Base-by-base conservation (phyloP, 2,113 vertebrate genomes). In the Oophaga pumilio region DNA sequence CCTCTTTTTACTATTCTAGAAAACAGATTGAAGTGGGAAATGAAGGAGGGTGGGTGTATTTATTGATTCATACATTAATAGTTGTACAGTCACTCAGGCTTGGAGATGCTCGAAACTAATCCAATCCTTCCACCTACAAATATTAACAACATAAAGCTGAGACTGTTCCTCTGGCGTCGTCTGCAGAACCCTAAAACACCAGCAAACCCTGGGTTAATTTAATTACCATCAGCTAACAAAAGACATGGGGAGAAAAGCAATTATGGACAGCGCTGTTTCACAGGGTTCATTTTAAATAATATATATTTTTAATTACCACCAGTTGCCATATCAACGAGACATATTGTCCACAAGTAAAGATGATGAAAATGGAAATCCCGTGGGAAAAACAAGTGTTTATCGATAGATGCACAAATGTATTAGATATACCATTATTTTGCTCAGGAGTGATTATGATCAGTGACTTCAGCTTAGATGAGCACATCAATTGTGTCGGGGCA, bases 31-130 rank as follows among this genome's bases (percentile, higher is more conserved):
- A 79, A 69, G 50, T 26, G 26, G 81, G 26, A 24, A 73, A 87
- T 73, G 64, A 71, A 66, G 77, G 64, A 73, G 66, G 85, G 49
- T 49, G 64, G 85, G 53, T 69, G 52, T 24, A 73, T 81, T 43
- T 87, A 87, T 80, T 73, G 85, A 87, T 80, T 59, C 24, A 57
- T 69, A 87, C 85, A 81, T 81, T 87, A 73, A 86, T 86, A 66
- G 74, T 28, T 76, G 28, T 26, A 76, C 14, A 59, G 28, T n/a
- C 57, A 76, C 49, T 87, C 62, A 33, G 20, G 59, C 17, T 79
- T n/a, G 15, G 20, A 20, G 24, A 26, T 33, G 69, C 62, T 71
- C 20, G 24, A 60, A 85, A 76, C n/a, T 26, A 49, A 85, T 76
- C 24, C 28, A 8, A 81, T 73, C 50, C 52, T 87, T 49, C 50